These are phyloP conservation scores for Hypercompe scribonia DNA, from an alignment of 2,888 invertebrate species.

Conservation along the genomic window DNA sequence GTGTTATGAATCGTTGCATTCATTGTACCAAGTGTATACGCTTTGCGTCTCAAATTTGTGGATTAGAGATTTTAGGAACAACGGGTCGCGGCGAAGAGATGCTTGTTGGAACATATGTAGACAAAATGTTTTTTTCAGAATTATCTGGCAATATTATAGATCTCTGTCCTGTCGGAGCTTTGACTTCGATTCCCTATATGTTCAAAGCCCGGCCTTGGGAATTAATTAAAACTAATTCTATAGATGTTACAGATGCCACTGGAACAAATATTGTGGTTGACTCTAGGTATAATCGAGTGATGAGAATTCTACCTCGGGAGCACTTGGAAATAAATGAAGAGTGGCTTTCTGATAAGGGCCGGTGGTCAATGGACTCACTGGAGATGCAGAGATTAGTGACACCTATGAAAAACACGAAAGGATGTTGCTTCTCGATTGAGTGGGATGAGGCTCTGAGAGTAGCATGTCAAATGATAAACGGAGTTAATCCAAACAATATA, in stretches of 20 bases:
- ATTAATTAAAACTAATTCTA: constrained; percentile 89
- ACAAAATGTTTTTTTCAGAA: constrained; percentile 98
- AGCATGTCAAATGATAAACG: constrained; percentile 88
- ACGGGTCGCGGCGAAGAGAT: constrained; percentile 97
- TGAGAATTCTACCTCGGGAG: constrained; percentile 77
- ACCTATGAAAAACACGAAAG: constrained; percentile 94
- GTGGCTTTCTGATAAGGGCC: constrained; percentile 98
- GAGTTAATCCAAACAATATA: constrained; percentile 85
- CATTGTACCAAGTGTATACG: constrained; percentile 99
- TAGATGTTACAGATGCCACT: constrained; percentile 80
- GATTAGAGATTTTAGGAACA: constrained; percentile 97
- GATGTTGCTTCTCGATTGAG: constrained; percentile 91
- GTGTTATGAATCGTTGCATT: constrained; percentile 99
- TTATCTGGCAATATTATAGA: constrained; percentile 99
- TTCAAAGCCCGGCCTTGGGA: constrained; percentile 99
- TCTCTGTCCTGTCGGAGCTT: constrained; percentile 98
- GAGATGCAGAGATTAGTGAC: constrained; percentile 97
- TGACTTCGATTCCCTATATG: constrained; percentile 98
- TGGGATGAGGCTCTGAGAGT: constrained; percentile 96
- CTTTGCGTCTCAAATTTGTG: constrained; percentile 99
- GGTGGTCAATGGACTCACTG: constrained; percentile 98
- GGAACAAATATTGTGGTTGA: constrained; percentile 77
- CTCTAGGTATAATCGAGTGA: constrained; percentile 70
- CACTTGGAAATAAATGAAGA: constrained; percentile 93
- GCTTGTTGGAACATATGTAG: constrained; percentile 99